Evolutionary conservation across 2,113 vertebrate genomes (phyloP).

Genomic region (Odocoileus virginianus): DNA sequence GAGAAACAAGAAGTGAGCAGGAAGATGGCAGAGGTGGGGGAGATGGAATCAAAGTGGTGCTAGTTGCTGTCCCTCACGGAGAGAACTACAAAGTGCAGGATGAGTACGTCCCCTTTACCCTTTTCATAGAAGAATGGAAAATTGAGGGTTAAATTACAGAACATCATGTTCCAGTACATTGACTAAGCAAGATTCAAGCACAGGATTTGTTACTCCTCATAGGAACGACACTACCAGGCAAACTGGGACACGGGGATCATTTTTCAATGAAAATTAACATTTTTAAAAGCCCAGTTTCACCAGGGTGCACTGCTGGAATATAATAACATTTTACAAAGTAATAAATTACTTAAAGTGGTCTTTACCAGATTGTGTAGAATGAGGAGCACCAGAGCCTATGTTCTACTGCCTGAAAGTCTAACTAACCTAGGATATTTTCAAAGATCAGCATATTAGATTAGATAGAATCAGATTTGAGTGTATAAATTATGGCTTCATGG

Average conservation of each 20-base stretch:
- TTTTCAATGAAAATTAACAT: slow-evolving; percentile 33
- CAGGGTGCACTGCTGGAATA: background rate
- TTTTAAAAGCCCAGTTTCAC: slow-evolving; percentile 9
- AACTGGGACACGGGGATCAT: background rate
- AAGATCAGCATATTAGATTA: background rate
- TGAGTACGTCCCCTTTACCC: background rate
- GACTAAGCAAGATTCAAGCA: background rate
- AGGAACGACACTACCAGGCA: background rate
- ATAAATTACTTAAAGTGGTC: background rate
- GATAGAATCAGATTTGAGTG: background rate
- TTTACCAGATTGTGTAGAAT: background rate
- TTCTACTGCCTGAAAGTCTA: background rate
- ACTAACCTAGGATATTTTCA: background rate
- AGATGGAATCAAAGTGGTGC: background rate
- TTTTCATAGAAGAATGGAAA: background rate
- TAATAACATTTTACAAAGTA: slow-evolving; percentile 25
- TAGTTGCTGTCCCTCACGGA: background rate
- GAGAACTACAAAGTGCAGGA: background rate
- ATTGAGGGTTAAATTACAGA: background rate
- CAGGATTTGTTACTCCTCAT: background rate
- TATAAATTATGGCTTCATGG: background rate
- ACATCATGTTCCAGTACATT: background rate
- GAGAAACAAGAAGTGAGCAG: background rate
- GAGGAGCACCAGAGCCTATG: background rate
- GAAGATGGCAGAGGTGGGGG: background rate